Base-by-base conservation (phyloP, 2,888 invertebrate genomes). In the Rambutsinella grinnellia region DNA sequence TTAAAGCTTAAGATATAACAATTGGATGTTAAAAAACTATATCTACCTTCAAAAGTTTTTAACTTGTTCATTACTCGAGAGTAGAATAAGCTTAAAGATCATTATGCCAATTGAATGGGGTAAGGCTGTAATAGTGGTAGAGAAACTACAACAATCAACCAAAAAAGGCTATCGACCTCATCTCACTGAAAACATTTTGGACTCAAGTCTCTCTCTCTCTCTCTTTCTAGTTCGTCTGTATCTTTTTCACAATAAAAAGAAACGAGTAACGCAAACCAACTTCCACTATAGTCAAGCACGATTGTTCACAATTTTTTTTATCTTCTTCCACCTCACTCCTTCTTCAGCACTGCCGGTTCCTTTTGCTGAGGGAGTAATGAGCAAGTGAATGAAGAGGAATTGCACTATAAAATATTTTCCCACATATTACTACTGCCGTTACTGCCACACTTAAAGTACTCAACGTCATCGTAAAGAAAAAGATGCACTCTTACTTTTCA, bases 121-220 rank as follows among this genome's bases (percentile, higher is more conserved):
- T 62, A 10, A 36, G 6, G 36, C 5, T 36, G n/a, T 47, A 61
- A 15, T 61, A 57, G 27, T 67, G 19, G 17, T 26, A 63, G 65
- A 63, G 62, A 62, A 61, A 75, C 69, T 69, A 60, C 53, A 65
- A 76, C 60, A 76, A 56, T 51, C 54, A 72, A 68, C 68, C 58
- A 72, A 72, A 36, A 72, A 78, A 78, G 71, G 71, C 72, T 78
- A 78, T 78, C 78, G 78, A 68, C 71, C 78, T 71, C 71, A 78
- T 78, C 78, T 71, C 78, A 67, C 77, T 57, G 27, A 62, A 24
- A 69, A 69, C 76, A 76, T 68, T 76, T 76, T 76, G 58, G 60
- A 54, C 65, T 76, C 69, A 69, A 63, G 63, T 69, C 76, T 62
- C 49, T 67, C 66, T 63, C 47, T 66, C 74, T 71, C 27, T 44